These are phyloP conservation scores for Solenopsis invicta DNA, from an alignment of 1,140 invertebrate genomes.

Conservation along the genomic window DNA sequence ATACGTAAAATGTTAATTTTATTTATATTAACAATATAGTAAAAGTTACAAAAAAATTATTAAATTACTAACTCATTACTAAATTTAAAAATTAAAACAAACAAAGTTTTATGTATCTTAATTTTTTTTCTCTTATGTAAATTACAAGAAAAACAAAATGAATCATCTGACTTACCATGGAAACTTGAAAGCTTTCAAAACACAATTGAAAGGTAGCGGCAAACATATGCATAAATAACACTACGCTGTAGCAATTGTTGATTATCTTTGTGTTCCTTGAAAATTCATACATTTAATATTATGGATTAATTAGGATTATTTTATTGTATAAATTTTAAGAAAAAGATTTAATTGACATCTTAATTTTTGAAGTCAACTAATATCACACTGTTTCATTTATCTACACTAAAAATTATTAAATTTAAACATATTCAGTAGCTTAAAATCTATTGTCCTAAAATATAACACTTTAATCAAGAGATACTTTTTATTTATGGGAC, in stretches of 20 bases:
- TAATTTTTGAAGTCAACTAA: background rate
- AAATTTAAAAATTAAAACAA: no score
- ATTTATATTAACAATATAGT: background rate
- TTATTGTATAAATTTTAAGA: no score
- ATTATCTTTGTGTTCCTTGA: constrained; percentile 54
- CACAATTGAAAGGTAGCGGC: constrained; percentile 62
- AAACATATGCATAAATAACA: constrained; percentile 66
- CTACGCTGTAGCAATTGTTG: constrained; percentile 65
- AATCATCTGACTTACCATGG: constrained; percentile 48
- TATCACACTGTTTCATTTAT: no score
- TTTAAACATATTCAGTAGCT: no score
- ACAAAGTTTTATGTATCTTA: background rate
- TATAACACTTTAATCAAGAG: no score
- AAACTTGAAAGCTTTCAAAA: constrained; percentile 64
- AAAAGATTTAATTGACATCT: no score
- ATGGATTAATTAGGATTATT: no score
- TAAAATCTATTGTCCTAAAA: no score
- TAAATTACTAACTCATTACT: no score
- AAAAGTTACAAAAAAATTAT: no score
- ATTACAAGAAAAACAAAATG: background rate
- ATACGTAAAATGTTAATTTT: background rate
- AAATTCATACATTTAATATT: background rate
- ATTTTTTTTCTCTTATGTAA: background rate
- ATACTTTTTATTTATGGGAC: no score
- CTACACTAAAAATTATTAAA: background rate